Base-by-base conservation (phyloP, 1,140 invertebrate species). In the Calephelis virginiensis region DNA sequence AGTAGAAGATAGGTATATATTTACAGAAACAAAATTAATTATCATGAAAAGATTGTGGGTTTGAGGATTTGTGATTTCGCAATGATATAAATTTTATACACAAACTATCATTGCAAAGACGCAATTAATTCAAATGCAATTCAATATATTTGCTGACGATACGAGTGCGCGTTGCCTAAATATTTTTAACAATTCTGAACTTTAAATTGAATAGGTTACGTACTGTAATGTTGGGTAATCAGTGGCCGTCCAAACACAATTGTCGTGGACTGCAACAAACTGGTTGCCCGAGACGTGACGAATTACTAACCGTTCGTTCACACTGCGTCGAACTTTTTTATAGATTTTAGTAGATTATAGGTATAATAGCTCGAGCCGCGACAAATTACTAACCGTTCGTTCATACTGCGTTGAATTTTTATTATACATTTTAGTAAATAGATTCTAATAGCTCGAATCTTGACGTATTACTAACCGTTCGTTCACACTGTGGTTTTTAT, bases 251-350 rank as follows among this genome's bases (percentile, higher is more conserved):
- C 6, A 67, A 73, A 66, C 64, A 53, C 61, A 64, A 59, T 50
- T 65, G 73, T 75, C 72, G 71, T 70, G 63, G 50, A 83, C 76
- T 72, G 77, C 77, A 77, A 73, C 78, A 64, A 80, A 83, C 82
- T 75, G 77, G 82, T 78, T 53, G 13, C 17, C 17, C 49, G 8
- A 14, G 0, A 4, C 28, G 3, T 28, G 28, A 28, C 28, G 28
- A 4, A 28, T 28, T 28, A 28, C 28, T 28, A 28, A 28, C 17
- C 50, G 17, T 9, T 53, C 14, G 50, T 14, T 7, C 14, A 8
- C n/a, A 14, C 40, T 40, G 40, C 5, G 40, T 40, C 5, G 6
- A 40, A 7, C 40, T 40, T 7, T 40, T 40, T 40, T 1, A 6
- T 40, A 40, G 40, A 40, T 7, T 40, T 6, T 40, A 40, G 6